Percentiles rank a stretch among this genome's conserved stretches.
phyloP scores from a whole-genome alignment of 2,797 vertebrate species.

The Schizopygopsis malacanthus region DNA sequence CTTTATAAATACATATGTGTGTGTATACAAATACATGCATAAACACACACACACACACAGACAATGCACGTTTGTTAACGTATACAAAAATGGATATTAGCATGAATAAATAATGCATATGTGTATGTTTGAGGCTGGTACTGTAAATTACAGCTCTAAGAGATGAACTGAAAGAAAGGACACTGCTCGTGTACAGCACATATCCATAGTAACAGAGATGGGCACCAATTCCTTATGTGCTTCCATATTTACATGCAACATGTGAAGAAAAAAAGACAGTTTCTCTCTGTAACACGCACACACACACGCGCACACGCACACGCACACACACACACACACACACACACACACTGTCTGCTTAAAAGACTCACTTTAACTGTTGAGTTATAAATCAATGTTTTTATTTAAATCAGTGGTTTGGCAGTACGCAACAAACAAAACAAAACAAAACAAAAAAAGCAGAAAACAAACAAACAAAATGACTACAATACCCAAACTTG shows the following conservation, averaged over 20 bases:
- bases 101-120: background rate
- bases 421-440: slow-evolving; percentile 68
- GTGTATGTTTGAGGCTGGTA: background rate
- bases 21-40: too few species aligned
- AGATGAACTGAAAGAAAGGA: slow-evolving; percentile 24
- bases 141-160: slow-evolving; percentile 10
- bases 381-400: slow-evolving; percentile 77
- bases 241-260: slow-evolving; percentile 52
- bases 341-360: background rate
- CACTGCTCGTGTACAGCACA: slow-evolving; percentile 48
- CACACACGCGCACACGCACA: slow-evolving; percentile 6
- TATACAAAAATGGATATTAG: background rate
- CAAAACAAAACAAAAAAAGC: slow-evolving; percentile 50
- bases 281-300: background rate
- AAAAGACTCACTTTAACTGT: slow-evolving; percentile 43
- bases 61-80: background rate
- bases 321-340: background rate
- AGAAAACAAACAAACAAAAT: slow-evolving; percentile 64
- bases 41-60: background rate
- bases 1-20: background rate
- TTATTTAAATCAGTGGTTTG: slow-evolving; percentile 80
- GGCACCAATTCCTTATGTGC: slow-evolving; percentile 51
- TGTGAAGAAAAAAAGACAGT: slow-evolving; percentile 3
- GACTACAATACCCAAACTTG: slow-evolving; percentile 75
- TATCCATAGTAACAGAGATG: slow-evolving; percentile 53